A percentile compares a stretch with the other conserved stretches of the same genome.
Evolutionary conservation across 2,888 invertebrate species (phyloP).

Genomic region (Sminthurinus aureus): DNA sequence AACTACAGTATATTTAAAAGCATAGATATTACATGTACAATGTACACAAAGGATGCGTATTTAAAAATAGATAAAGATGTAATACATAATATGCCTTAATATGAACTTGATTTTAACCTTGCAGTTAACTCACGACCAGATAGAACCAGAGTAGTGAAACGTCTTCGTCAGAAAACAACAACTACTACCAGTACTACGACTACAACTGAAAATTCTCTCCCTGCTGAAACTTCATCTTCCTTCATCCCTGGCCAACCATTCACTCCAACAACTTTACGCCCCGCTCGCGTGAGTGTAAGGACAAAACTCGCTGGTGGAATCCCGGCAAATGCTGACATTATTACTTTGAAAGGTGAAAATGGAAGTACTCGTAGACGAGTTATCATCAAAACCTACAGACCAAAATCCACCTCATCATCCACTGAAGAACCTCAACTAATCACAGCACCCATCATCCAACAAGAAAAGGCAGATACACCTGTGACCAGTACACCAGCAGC

Average conservation of each 20-base stretch:
- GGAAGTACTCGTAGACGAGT: constrained; percentile 35
- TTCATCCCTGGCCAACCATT: background rate
- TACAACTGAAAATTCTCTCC: background rate
- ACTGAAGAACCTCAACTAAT: constrained; percentile 53
- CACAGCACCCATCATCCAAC: constrained; percentile 46
- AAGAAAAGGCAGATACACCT: background rate
- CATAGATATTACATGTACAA: too few species aligned
- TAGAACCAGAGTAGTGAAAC: constrained; percentile 33
- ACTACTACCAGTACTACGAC: constrained; percentile 26
- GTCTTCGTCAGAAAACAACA: constrained; percentile 35
- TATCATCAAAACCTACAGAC: constrained; percentile 33
- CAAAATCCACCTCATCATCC: constrained; percentile 42
- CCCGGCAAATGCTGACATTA: constrained; percentile 33
- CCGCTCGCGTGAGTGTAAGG: constrained; percentile 27
- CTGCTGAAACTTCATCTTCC: background rate
- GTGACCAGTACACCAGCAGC: background rate
- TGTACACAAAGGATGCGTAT: too few species aligned
- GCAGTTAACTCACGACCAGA: constrained; percentile 22
- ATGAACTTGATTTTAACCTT: constrained; percentile 11
- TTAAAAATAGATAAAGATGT: too few species aligned
- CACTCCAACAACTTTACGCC: constrained; percentile 26
- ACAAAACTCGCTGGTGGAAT: constrained; percentile 43
- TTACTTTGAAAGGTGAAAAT: constrained; percentile 31
- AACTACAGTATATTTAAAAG: too few species aligned
- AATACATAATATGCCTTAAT: too few species aligned